phyloP scores from a whole-genome alignment of 2,113 vertebrate genomes.

The Catharus bicknelli region DNA sequence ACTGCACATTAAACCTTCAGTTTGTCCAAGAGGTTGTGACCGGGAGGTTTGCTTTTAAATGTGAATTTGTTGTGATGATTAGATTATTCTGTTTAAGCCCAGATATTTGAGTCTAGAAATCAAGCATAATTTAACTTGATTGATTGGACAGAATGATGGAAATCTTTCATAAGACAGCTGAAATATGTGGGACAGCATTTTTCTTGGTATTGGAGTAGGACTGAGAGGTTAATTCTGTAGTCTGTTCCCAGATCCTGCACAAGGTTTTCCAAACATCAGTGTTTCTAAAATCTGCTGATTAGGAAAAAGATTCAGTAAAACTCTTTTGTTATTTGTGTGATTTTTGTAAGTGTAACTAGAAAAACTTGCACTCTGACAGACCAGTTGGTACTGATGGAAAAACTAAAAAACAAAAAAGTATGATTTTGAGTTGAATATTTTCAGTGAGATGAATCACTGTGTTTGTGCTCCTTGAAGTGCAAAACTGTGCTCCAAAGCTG shows the following conservation, averaged over 20 bases:
- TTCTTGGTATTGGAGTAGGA: neutral
- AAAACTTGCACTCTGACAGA: conserved; percentile 4
- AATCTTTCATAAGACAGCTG: neutral
- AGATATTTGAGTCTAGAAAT: conserved; percentile 30
- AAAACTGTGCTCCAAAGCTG: neutral
- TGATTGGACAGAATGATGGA: conserved; percentile 35
- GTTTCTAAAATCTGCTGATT: conserved; percentile 27
- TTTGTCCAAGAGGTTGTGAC: conserved; percentile 1
- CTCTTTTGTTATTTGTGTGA: conserved; percentile 13
- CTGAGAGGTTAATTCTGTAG: neutral
- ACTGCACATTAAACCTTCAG: conserved; percentile 34
- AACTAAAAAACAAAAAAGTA: neutral
- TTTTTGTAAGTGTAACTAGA: neutral
- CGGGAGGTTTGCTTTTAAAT: conserved; percentile 41
- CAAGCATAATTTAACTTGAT: conserved; percentile 28
- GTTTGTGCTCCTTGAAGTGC: conserved; percentile 37
- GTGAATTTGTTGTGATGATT: conserved; percentile 12
- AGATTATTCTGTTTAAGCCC: conserved; percentile 21
- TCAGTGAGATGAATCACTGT: conserved; percentile 42
- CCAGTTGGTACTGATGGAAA: conserved; percentile 29
- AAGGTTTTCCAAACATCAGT: neutral
- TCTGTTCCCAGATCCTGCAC: neutral
- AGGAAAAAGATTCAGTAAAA: neutral
- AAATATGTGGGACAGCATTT: neutral
- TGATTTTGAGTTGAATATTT: neutral